Evolutionary conservation across 2,888 invertebrate genomes (phyloP), one percentile per base, ranked within the genome.

Genomic region (Leptura quadrifasciata): DNA sequence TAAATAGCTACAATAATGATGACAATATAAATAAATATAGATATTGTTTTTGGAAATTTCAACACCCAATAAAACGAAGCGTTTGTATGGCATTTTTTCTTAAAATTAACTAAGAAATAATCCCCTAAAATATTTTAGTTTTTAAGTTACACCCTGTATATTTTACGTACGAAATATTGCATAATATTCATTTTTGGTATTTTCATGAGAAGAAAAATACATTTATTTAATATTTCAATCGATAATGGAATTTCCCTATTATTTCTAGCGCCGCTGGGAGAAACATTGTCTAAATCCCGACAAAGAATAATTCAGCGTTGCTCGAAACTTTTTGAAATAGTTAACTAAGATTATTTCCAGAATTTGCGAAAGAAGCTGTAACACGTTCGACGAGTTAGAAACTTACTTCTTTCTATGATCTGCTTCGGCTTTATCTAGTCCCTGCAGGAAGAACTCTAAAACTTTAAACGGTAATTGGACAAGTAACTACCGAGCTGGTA

Each of bases 371-470:
- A 74, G 76, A 57, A 69, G 35, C 57, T 58, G 55, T 54, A 55
- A n/a, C 67, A 54, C 67, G 67, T 69, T 9, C 20, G 52, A 55
- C 21, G 21, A 69, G 35, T 24, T 55, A 69, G 55, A 69, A 69
- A 69, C 55, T 39, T 39, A 39, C 8, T 63, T 63, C 20, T 63
- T n/a, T 27, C 68, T 71, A 63, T 63, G 55, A 52, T 54, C 71
- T 31, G 52, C 71, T 60, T 60, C 27, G 12, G 70, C 55, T 76
- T 72, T 72, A 76, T 72, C 72, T 54, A 54, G 60, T 52, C 35
- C 17, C 52, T 58, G 31, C 54, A 68, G 75, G 64, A 70, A 71
- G 54, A 71, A 60, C 47, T 57, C 57, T n/a, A 58, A 21, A 67
- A 67, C 58, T 63, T 72, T 68, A 63, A 63, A 39, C 63, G 15